Percentiles rank a stretch among this genome's conserved stretches.
phyloP scores from a whole-genome alignment of 2,113 vertebrate genomes.

The Chionodraco myersi region DNA sequence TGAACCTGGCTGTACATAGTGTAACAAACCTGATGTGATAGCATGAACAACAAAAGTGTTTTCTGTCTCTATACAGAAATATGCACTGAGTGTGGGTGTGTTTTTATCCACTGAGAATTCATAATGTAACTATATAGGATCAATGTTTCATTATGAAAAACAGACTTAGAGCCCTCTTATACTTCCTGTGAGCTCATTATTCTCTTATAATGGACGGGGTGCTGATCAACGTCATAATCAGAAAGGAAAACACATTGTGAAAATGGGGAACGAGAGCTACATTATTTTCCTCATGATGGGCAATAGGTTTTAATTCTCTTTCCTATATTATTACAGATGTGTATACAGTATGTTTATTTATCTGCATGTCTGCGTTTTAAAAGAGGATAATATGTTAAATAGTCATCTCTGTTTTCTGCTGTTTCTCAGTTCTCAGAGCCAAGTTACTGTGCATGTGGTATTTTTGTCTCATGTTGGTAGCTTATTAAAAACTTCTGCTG shows the following conservation, averaged over 20 bases:
- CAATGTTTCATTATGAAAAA: constrained; percentile 39
- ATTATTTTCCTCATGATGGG: background rate
- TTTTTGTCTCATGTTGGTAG: constrained; percentile 5
- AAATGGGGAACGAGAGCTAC: constrained; percentile 18
- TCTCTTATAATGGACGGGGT: constrained; percentile 18
- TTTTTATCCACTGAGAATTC: too few species aligned
- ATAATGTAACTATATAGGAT: constrained; percentile 2
- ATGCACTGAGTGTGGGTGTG: background rate
- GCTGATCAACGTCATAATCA: constrained; percentile 58
- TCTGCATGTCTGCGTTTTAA: constrained; percentile 1
- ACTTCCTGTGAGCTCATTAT: constrained; percentile 67
- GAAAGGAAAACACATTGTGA: background rate
- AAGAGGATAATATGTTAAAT: background rate
- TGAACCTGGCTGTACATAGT: too few species aligned
- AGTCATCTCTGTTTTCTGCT: constrained; percentile 8
- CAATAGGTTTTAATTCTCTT: background rate
- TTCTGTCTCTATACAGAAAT: too few species aligned
- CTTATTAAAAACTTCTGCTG: constrained; percentile 5
- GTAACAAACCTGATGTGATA: too few species aligned
- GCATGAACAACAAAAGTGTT: too few species aligned
- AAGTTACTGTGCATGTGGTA: background rate
- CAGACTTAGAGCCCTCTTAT: constrained; percentile 50
- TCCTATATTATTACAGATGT: background rate
- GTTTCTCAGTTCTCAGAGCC: background rate
- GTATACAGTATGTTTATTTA: background rate